Evolutionary conservation across 2,113 vertebrate species (phyloP).

Genomic region (Marmota flaviventris): DNA sequence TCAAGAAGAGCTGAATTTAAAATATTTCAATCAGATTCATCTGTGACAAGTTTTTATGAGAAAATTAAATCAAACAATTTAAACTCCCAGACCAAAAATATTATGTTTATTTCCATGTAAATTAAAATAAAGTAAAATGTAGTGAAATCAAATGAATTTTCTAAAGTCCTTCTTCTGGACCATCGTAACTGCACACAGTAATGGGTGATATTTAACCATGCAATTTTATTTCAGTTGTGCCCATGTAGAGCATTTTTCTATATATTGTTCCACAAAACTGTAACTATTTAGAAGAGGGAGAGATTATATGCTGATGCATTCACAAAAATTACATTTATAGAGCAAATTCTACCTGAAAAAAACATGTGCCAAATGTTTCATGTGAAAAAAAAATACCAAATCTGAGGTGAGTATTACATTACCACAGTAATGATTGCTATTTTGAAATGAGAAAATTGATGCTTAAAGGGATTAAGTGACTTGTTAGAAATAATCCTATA

Average conservation of each 20-base stretch:
- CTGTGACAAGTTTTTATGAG: conserved; percentile 31
- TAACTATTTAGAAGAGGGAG: neutral
- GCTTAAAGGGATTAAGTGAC: conserved; percentile 45
- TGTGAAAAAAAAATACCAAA: neutral
- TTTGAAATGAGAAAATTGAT: conserved; percentile 63
- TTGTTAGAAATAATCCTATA: conserved; percentile 64
- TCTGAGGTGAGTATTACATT: neutral
- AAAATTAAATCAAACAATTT: neutral
- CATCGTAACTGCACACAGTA: neutral
- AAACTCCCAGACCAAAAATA: neutral
- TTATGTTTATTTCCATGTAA: conserved; percentile 4
- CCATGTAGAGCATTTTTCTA: neutral
- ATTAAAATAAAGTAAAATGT: neutral
- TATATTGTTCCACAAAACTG: neutral
- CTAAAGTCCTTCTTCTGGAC: neutral
- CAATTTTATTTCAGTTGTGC: neutral
- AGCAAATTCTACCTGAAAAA: neutral
- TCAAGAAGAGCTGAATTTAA: conserved; percentile 16
- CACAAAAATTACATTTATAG: neutral
- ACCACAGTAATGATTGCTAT: conserved; percentile 49
- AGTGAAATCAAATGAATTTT: neutral
- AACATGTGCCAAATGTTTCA: conserved; percentile 27
- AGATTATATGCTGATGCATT: neutral
- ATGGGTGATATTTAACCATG: neutral
- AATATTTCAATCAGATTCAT: conserved; percentile 11